phyloP scores from a whole-genome alignment of 2,113 vertebrate species.

The Passer domesticus region DNA sequence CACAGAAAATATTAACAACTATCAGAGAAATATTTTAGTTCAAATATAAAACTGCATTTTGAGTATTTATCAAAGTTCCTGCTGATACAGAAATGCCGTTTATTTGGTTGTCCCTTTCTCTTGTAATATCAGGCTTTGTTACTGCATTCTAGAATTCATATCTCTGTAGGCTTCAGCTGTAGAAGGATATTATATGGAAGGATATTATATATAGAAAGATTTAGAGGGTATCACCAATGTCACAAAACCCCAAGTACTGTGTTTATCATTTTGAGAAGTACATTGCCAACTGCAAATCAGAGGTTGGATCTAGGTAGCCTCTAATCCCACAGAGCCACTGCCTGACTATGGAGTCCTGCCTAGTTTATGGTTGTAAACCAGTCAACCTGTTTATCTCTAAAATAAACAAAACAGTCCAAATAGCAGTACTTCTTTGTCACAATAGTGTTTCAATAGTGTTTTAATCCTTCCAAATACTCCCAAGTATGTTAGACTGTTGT shows the following conservation, averaged over 20 bases:
- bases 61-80: not conserved
- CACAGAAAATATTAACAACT: not conserved
- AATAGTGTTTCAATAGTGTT: not conserved
- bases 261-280: not conserved
- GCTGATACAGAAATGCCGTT: not conserved
- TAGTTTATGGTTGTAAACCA: not conserved
- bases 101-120: not conserved
- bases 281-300: not conserved
- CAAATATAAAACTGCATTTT: not conserved
- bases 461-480: not conserved
- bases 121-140: not conserved
- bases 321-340: not conserved
- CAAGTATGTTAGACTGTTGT: not conserved
- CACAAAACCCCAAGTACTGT: not conserved
- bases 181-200: not conserved
- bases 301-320: not conserved
- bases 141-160: not conserved
- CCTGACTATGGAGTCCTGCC: not conserved
- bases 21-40: not conserved
- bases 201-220: not conserved
- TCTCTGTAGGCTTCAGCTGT: not conserved
- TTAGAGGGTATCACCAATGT: not conserved
- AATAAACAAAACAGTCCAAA: not conserved
- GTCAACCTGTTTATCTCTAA: not conserved
- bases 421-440: not conserved